A percentile compares a stretch with the other conserved stretches of the same genome.
These are phyloP conservation scores for Neomicropteryx cornuta DNA, from an alignment of 1,140 invertebrate species.

Conservation along the genomic window DNA sequence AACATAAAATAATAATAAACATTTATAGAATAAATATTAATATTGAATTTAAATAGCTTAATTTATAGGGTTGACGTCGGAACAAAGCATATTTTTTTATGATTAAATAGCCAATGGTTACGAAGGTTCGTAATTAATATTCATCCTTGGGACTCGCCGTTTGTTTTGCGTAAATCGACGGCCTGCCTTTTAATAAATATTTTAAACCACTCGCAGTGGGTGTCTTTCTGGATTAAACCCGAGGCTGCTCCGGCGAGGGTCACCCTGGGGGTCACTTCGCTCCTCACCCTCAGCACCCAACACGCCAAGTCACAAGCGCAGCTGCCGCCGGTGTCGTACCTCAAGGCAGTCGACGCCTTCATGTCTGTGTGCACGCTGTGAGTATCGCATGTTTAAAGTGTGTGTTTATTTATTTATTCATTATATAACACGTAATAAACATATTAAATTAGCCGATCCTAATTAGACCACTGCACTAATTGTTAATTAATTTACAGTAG, in stretches of 20 bases:
- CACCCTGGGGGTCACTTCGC: slow-evolving; percentile 79
- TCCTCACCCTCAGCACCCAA: slow-evolving; percentile 83
- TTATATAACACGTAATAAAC: neutral
- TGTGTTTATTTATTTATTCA: neutral
- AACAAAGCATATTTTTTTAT: too few relatives aligned
- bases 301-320: slow-evolving; percentile 84
- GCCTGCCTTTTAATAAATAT: neutral
- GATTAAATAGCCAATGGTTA: too few relatives aligned
- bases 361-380: slow-evolving; percentile 84
- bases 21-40: too few relatives aligned
- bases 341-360: slow-evolving; percentile 83
- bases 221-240: slow-evolving; percentile 89
- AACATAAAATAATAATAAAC: too few relatives aligned
- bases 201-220: slow-evolving; percentile 49
- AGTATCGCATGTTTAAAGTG: slow-evolving; percentile 20
- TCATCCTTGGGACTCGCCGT: too few relatives aligned
- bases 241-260: slow-evolving; percentile 81
- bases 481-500: too few relatives aligned
- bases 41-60: too few relatives aligned
- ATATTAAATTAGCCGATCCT: too few relatives aligned
- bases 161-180: too few relatives aligned
- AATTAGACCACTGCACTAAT: too few relatives aligned
- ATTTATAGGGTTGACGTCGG: too few relatives aligned
- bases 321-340: slow-evolving; percentile 78
- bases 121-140: too few relatives aligned